Evolutionary conservation across 2,797 vertebrate genomes (phyloP).

Genomic region (Propithecus perrieri): DNA sequence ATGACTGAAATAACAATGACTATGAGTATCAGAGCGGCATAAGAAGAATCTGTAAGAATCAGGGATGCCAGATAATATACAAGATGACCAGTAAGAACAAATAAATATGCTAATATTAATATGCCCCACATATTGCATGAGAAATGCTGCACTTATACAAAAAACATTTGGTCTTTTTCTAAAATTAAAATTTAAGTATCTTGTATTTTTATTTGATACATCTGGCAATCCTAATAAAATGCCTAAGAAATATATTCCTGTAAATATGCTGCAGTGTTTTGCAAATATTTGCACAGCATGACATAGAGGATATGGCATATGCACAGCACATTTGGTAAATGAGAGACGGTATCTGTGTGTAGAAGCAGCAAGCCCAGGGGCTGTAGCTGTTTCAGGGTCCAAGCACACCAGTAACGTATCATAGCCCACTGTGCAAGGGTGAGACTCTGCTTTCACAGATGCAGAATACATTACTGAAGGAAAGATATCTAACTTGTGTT

Average conservation of each 20-base stretch:
- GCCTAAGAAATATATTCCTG: neutral
- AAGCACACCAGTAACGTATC: neutral
- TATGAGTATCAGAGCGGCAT: neutral
- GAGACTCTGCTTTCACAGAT: neutral
- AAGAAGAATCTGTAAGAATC: neutral
- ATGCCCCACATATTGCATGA: neutral
- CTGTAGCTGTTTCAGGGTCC: neutral
- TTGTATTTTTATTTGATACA: neutral
- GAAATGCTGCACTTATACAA: neutral
- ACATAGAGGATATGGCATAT: neutral
- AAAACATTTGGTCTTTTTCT: neutral
- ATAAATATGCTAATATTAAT: neutral
- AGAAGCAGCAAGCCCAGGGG: neutral
- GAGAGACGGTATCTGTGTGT: neutral
- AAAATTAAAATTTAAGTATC: neutral
- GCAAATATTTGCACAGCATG: neutral
- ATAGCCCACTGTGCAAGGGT: neutral
- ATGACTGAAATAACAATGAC: neutral
- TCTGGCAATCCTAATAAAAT: neutral
- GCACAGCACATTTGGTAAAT: neutral
- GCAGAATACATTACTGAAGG: neutral
- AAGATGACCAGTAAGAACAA: neutral
- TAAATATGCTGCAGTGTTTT: neutral
- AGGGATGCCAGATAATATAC: neutral
- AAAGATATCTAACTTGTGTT: neutral